Base-by-base conservation (phyloP, 2,888 invertebrate genomes). In the Agriopis marginaria region DNA sequence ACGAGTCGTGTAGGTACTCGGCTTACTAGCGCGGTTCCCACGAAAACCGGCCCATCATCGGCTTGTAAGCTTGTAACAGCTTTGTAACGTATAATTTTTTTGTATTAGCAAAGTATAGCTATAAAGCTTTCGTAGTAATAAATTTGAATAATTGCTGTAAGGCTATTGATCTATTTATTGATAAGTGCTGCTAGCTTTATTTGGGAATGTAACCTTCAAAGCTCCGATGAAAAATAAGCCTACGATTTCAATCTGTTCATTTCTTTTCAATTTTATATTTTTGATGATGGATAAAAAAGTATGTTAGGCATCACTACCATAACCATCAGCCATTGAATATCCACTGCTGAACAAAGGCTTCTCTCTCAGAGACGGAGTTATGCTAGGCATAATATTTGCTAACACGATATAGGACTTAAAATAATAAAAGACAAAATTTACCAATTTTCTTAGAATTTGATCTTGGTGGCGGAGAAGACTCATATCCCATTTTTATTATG, bases 21-120 rank as follows among this genome's bases (percentile, higher is more conserved):
- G 10, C 17, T 61, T 61, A 23, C 39, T 17, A 12, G 42, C 5
- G 42, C 14, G 49, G 85, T 88, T 89, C 89, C 86, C 89, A 89
- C 87, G 86, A 79, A 85, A 82, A 81, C 79, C 81, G 78, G 79
- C 79, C 79, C 70, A 76, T 80, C 73, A 75, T 79, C 77, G 78
- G 71, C 78, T 82, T 67, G 65, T 79, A 32, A 32, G 32, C 32
- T 32, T 32, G 32, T 32, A 23, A 23, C 17, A 23, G 17, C 17
- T 23, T 23, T 23, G 17, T 23, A 82, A 80, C 81, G 72, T 81
- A 79, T 82, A 79, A 82, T 80, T 81, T 62, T 75, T 82, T 78
- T 77, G 77, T 79, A 80, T 77, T 76, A 77, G 67, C 73, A 71
- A 71, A 60, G 68, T 66, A 67, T 67, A 60, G 68, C 50, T 60